These are phyloP conservation scores for Seira sanloemensis DNA, from an alignment of 2,888 invertebrate genomes.

Conservation along the genomic window DNA sequence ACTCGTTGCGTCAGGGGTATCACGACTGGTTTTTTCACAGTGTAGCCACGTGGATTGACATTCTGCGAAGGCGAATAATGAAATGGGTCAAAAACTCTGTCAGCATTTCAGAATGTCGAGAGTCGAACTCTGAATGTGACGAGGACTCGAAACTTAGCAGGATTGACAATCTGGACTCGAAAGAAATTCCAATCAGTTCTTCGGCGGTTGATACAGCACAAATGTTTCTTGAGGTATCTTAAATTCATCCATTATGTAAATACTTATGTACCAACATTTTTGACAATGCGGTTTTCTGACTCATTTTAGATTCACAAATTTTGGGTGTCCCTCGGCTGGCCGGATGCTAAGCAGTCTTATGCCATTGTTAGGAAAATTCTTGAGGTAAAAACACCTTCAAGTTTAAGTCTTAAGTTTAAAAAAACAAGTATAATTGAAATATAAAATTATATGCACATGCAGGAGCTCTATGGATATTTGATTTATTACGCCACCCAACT, in stretches of 20 bases:
- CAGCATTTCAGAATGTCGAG: not conserved
- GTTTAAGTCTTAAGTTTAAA: not conserved
- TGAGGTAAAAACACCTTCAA: slow-evolving; percentile 25
- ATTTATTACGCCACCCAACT: slow-evolving; percentile 49
- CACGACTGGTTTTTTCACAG: slow-evolving; percentile 61
- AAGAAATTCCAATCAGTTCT: slow-evolving; percentile 52
- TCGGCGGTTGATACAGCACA: slow-evolving; percentile 57
- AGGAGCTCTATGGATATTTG: slow-evolving; percentile 56
- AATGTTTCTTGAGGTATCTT: slow-evolving; percentile 48
- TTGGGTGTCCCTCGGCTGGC: slow-evolving; percentile 55
- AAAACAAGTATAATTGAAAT: no score
- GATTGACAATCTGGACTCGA: not conserved
- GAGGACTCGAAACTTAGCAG: slow-evolving; percentile 23
- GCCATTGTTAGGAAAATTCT: slow-evolving; percentile 54
- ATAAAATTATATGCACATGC: slow-evolving; percentile 1
- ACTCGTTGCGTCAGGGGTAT: slow-evolving; percentile 21
- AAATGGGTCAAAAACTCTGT: slow-evolving; percentile 51
- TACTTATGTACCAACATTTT: not conserved
- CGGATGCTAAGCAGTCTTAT: slow-evolving; percentile 43
- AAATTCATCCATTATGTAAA: not conserved
- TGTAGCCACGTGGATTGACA: slow-evolving; percentile 51
- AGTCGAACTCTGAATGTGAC: not conserved
- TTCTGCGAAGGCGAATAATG: slow-evolving; percentile 43
- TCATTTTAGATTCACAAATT: slow-evolving; percentile 55
- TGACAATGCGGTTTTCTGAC: not conserved